A percentile compares a stretch with the other conserved stretches of the same genome.
Conservation (phyloP, 2,888 invertebrate genomes). For the Drosophila pseudotakahashii region DNA sequence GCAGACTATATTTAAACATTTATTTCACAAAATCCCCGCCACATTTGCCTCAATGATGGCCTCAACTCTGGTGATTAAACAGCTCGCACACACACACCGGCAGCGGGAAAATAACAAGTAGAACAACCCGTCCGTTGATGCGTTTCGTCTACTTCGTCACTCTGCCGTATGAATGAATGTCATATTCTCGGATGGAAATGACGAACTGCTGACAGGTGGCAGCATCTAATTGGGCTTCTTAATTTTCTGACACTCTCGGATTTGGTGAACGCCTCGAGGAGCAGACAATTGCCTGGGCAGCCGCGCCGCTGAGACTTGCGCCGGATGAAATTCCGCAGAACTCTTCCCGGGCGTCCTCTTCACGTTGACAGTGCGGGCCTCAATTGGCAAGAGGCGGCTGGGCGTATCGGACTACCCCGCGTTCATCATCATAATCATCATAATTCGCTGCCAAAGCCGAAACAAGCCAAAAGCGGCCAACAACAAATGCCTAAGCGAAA, state of each 20-base stretch:
- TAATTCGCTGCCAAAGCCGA: constrained; percentile 75
- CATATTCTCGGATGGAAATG: constrained; percentile 81
- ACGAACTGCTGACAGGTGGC: constrained; percentile 85
- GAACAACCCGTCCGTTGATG: constrained; percentile 50
- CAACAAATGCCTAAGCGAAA: constrained; percentile 40
- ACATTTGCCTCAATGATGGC: constrained; percentile 11
- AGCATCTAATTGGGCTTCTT: constrained; percentile 84
- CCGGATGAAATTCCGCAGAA: constrained; percentile 61
- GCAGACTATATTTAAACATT: constrained; percentile 31
- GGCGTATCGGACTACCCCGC: constrained; percentile 75
- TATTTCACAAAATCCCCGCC: constrained; percentile 17
- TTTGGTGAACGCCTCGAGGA: constrained; percentile 42
- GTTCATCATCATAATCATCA: constrained; percentile 83
- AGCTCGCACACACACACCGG: constrained; percentile 19
- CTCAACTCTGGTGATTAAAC: constrained; percentile 17
- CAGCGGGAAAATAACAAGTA: constrained; percentile 22
- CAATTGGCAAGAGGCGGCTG: constrained; percentile 69
- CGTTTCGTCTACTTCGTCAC: constrained; percentile 68
- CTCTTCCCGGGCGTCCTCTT: constrained; percentile 40
- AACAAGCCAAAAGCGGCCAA: constrained; percentile 45
- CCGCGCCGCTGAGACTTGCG: constrained; percentile 24
- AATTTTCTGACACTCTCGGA: constrained; percentile 77
- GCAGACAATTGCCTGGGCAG: constrained; percentile 68
- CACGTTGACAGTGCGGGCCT: constrained; percentile 56
- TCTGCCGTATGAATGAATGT: constrained; percentile 74